Conservation (phyloP, 2,888 invertebrate species). For the Chydorus sphaericus region DNA sequence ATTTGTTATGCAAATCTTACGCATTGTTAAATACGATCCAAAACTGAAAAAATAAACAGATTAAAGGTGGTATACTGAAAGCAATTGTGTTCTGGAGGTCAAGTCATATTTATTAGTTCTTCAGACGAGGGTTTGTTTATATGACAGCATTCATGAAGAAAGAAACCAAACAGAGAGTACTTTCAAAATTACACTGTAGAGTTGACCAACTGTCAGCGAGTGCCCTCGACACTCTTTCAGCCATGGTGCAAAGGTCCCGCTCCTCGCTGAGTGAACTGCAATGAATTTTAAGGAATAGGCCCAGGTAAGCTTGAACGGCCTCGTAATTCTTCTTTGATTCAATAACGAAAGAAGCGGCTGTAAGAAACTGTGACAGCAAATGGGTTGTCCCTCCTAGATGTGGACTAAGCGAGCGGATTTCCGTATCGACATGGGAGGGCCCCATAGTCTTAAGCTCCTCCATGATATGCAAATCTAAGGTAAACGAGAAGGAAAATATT, state of each 20-base stretch:
- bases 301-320: slow-evolving; percentile 74
- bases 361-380: slow-evolving; percentile 62
- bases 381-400: slow-evolving; percentile 53
- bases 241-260: neutral
- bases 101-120: no score
- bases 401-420: slow-evolving; percentile 62
- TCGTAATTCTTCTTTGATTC: slow-evolving; percentile 70
- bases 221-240: neutral
- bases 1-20: no score
- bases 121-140: neutral
- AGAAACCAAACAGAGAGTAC: neutral
- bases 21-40: neutral
- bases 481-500: slow-evolving; percentile 5
- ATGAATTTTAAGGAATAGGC: slow-evolving; percentile 61
- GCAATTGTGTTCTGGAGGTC: no score
- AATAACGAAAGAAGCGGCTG: slow-evolving; percentile 53
- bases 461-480: slow-evolving; percentile 36
- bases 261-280: neutral
- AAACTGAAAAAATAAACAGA: neutral
- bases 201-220: neutral
- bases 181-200: neutral
- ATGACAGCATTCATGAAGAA: slow-evolving; percentile 5
- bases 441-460: slow-evolving; percentile 51
- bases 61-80: neutral
- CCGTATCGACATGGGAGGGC: slow-evolving; percentile 73